Conservation (phyloP, 2,113 vertebrate genomes). For the Neomonachus schauinslandi region DNA sequence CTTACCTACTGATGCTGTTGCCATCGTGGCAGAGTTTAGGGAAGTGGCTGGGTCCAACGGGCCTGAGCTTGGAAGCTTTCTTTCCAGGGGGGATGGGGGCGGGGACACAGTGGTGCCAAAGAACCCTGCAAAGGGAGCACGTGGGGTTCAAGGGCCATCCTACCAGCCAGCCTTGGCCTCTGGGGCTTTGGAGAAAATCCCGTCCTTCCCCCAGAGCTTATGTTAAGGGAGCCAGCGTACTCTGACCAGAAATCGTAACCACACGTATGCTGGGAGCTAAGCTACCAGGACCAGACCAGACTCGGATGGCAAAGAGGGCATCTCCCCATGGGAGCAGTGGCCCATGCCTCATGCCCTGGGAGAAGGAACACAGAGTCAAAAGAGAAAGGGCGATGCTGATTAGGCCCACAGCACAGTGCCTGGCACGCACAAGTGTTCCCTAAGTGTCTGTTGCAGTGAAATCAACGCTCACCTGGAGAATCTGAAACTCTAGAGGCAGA, state of each 20-base stretch:
- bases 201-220: constrained; percentile 6
- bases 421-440: neutral
- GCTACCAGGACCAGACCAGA: neutral
- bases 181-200: neutral
- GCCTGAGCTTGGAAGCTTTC: constrained; percentile 50
- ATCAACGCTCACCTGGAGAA: constrained; percentile 67
- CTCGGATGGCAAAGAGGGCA: neutral
- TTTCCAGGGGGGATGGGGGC: neutral
- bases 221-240: neutral
- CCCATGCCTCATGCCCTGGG: neutral
- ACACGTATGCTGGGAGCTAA: neutral
- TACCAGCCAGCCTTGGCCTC: neutral
- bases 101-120: constrained; percentile 67
- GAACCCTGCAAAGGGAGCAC: constrained; percentile 63
- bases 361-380: neutral
- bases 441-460: neutral
- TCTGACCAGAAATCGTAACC: neutral
- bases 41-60: constrained; percentile 17
- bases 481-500: constrained; percentile 42
- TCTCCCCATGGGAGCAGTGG: neutral
- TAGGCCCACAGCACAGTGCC: neutral
- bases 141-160: neutral
- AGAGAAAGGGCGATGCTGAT: neutral
- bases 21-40: neutral
- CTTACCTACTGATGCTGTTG: constrained; percentile 62